Conservation (phyloP, 1,140 invertebrate species). For the Pentalonia nigronervosa region DNA sequence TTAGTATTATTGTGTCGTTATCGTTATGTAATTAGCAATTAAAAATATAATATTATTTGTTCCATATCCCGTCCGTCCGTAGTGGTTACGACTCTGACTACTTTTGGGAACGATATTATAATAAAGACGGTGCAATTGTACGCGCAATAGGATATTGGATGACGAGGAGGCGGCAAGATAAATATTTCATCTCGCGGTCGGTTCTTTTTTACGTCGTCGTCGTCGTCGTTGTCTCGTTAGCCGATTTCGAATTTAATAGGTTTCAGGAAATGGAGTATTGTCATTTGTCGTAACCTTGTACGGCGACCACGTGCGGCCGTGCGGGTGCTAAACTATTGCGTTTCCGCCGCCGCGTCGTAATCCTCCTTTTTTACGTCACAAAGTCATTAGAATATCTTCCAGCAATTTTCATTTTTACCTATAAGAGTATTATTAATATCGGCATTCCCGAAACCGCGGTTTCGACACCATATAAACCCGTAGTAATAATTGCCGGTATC, state of each 20-base stretch:
- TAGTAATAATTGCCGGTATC: background rate
- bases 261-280: conserved; percentile 50
- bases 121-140: background rate
- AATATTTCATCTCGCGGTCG: conserved; percentile 23
- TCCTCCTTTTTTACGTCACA: background rate
- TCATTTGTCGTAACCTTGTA: conserved; percentile 22
- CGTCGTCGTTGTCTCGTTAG: conserved; percentile 39
- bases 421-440: background rate
- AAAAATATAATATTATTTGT: background rate
- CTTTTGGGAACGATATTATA: background rate
- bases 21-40: background rate
- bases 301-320: conserved; percentile 33
- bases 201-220: conserved; percentile 10
- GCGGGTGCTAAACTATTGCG: background rate
- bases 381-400: conserved; percentile 6
- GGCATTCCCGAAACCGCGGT: background rate
- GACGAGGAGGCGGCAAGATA: background rate
- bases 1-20: background rate
- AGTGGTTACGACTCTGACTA: background rate
- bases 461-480: background rate
- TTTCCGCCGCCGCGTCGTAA: background rate
- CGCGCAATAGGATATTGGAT: background rate
- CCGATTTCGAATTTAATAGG: conserved; percentile 49
- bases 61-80: background rate
- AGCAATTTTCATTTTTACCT: background rate